Evolutionary conservation across 2,888 invertebrate genomes (phyloP).

Genomic region (Drosophila paracracens): DNA sequence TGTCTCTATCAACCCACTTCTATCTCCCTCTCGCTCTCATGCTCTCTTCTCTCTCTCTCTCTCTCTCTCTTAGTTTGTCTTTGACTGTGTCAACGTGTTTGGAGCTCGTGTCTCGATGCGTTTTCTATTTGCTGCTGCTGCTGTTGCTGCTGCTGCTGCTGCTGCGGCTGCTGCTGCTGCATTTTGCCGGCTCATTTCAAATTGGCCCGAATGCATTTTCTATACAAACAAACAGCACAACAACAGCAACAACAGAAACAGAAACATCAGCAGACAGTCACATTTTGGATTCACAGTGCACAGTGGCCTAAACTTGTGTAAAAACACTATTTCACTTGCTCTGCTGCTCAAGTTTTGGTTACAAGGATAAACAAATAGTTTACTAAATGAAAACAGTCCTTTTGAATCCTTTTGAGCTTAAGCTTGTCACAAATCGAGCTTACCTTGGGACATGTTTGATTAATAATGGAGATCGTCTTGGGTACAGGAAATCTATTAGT

Average conservation of each 20-base stretch:
- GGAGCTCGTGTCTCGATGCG: constrained; percentile 35
- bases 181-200: constrained; percentile 79
- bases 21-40: constrained; percentile 4
- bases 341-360: neutral
- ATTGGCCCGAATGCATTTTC: constrained; percentile 78
- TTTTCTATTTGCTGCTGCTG: constrained; percentile 66
- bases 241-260: constrained; percentile 19
- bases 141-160: too few species aligned
- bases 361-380: neutral
- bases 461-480: neutral
- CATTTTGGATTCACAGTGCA: constrained; percentile 52
- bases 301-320: constrained; percentile 26
- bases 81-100: constrained; percentile 58
- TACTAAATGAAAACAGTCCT: neutral
- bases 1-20: neutral
- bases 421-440: neutral
- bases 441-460: neutral
- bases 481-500: neutral
- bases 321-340: neutral
- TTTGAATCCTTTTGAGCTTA: neutral
- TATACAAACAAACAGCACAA: constrained; percentile 58
- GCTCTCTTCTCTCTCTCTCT: constrained; percentile 1
- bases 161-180: constrained; percentile 69
- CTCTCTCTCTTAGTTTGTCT: neutral
- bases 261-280: constrained; percentile 39